phyloP scores from a whole-genome alignment of 2,888 invertebrate genomes.

The Trissolcus japonicus region DNA sequence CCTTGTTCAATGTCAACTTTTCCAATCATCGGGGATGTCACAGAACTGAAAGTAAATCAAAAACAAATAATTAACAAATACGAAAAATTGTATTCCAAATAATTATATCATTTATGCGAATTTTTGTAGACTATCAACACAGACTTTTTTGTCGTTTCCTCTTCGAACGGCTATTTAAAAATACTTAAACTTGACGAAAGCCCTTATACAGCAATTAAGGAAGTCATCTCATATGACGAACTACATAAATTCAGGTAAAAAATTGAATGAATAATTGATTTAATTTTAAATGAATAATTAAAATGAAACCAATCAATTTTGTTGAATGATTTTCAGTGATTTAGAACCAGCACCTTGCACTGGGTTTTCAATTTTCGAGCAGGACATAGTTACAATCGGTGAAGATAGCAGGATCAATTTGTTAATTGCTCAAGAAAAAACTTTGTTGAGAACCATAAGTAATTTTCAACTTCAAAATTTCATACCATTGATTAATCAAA shows the following conservation, averaged over 20 bases:
- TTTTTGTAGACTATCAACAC: slow-evolving; percentile 78
- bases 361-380: slow-evolving; percentile 84
- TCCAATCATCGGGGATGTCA: slow-evolving; percentile 85
- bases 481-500: neutral
- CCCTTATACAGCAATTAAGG: slow-evolving; percentile 79
- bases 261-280: neutral
- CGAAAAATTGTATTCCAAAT: no score
- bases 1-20: slow-evolving; percentile 81
- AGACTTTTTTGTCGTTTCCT: slow-evolving; percentile 81
- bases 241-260: slow-evolving; percentile 81
- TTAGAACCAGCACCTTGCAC: slow-evolving; percentile 83
- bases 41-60: slow-evolving; percentile 82
- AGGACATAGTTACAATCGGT: slow-evolving; percentile 88
- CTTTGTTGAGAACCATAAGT: slow-evolving; percentile 78
- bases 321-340: slow-evolving; percentile 60
- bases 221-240: slow-evolving; percentile 81
- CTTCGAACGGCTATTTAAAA: slow-evolving; percentile 82
- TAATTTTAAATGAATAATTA: neutral
- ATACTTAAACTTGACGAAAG: slow-evolving; percentile 82
- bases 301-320: neutral
- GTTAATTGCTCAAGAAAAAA: slow-evolving; percentile 77
- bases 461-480: slow-evolving; percentile 51
- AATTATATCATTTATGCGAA: slow-evolving; percentile 1
- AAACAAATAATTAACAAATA: no score
- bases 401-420: slow-evolving; percentile 87